Percentiles rank a stretch among this genome's conserved stretches.
Evolutionary conservation across 2,888 invertebrate genomes (phyloP).

Genomic region (Melipona beecheii): DNA sequence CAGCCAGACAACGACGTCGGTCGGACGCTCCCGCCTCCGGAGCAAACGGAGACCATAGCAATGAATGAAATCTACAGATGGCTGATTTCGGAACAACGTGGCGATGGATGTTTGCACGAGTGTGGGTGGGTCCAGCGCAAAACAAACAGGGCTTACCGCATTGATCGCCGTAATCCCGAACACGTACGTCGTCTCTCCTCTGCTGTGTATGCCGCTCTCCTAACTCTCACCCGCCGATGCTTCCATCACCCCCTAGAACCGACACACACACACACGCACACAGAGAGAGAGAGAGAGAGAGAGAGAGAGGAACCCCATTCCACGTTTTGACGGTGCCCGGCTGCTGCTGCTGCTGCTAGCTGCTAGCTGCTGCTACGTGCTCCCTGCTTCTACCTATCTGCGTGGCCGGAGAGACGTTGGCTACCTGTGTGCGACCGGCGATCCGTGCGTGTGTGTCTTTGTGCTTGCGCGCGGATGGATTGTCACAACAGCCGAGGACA

Average conservation of each 20-base stretch:
- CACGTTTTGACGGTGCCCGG: slow-evolving; percentile 49
- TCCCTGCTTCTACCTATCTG: slow-evolving; percentile 46
- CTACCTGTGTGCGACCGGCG: slow-evolving; percentile 44
- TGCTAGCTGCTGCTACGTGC: slow-evolving; percentile 55
- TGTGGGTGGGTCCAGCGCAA: slow-evolving; percentile 74
- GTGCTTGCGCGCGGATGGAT: slow-evolving; percentile 77
- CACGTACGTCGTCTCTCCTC: slow-evolving; percentile 74
- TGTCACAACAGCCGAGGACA: slow-evolving; percentile 80
- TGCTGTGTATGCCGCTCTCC: slow-evolving; percentile 56
- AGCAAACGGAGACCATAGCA: slow-evolving; percentile 60
- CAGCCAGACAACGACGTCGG: slow-evolving; percentile 44
- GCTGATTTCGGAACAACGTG: slow-evolving; percentile 67
- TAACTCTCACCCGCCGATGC: slow-evolving; percentile 63
- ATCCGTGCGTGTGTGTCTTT: slow-evolving; percentile 52
- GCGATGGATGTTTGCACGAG: slow-evolving; percentile 57
- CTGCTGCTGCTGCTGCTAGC: slow-evolving; percentile 45
- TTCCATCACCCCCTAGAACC: slow-evolving; percentile 38
- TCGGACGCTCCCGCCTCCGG: slow-evolving; percentile 20
- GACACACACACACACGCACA: not conserved
- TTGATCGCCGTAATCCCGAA: slow-evolving; percentile 81
- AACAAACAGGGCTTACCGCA: slow-evolving; percentile 82
- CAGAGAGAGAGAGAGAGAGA: not conserved
- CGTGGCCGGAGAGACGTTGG: slow-evolving; percentile 51
- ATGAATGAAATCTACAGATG: slow-evolving; percentile 73
- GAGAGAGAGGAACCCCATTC: slow-evolving; percentile 49